Conservation (phyloP, 2,888 invertebrate species). For the Listrodromus nycthemerus region DNA sequence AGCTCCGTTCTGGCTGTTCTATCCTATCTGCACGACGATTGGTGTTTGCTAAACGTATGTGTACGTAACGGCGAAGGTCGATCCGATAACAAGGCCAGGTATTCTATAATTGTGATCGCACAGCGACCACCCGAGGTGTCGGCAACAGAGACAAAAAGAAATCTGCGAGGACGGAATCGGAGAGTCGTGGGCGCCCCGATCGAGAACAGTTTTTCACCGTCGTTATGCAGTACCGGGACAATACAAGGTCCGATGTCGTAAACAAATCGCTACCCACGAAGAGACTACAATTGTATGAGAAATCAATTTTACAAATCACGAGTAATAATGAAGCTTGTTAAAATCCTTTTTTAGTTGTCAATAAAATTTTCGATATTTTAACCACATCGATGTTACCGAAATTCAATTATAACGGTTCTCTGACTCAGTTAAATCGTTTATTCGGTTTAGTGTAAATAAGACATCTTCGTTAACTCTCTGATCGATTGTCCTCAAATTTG, state of each 20-base stretch:
- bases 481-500: no score
- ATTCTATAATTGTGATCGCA: constrained; percentile 43
- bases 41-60: constrained; percentile 37
- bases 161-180: not conserved
- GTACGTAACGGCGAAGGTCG: constrained; percentile 46
- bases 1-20: no score
- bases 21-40: constrained; percentile 25
- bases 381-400: no score
- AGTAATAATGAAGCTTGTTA: not conserved
- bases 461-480: no score
- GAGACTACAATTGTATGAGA: not conserved
- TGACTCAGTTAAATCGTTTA: no score
- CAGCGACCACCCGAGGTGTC: constrained; percentile 2
- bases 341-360: not conserved
- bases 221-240: not conserved
- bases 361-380: no score
- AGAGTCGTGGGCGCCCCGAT: constrained; percentile 36
- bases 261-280: not conserved
- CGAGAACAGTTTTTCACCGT: constrained; percentile 23
- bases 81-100: constrained; percentile 40
- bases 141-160: constrained; percentile 10
- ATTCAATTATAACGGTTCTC: no score
- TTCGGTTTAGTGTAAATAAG: no score
- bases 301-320: not conserved
- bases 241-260: not conserved